Evolutionary conservation across 2,797 vertebrate genomes (phyloP).

Genomic region (Crocodylus rhombifer): DNA sequence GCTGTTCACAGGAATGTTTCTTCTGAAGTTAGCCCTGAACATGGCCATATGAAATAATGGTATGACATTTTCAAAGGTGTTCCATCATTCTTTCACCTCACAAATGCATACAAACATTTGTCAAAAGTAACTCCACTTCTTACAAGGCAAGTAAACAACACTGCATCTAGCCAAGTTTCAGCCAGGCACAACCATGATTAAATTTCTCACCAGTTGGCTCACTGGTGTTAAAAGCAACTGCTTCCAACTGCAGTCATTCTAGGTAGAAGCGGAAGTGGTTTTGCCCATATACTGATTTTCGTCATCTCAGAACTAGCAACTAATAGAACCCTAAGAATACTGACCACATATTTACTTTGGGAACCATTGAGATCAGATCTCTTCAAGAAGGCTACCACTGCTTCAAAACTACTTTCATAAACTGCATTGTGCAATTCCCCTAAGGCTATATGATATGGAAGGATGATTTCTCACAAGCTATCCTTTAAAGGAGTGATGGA

Average conservation of each 20-base stretch:
- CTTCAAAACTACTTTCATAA: neutral
- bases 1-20: no score
- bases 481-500: neutral
- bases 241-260: neutral
- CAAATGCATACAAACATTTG: neutral
- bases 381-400: neutral
- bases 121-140: neutral
- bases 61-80: neutral
- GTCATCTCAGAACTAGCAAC: neutral
- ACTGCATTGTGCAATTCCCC: no score
- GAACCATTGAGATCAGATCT: neutral
- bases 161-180: neutral
- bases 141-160: neutral
- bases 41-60: no score
- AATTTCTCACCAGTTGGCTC: neutral
- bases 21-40: no score
- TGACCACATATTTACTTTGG: neutral
- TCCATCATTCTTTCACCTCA: neutral
- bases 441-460: neutral
- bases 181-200: neutral
- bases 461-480: neutral
- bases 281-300: fast-evolving
- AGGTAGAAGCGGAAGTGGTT: neutral
- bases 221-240: no score
- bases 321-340: neutral